Evolutionary conservation across 2,797 vertebrate genomes (phyloP).

Genomic region (Sarcoramphus papa): DNA sequence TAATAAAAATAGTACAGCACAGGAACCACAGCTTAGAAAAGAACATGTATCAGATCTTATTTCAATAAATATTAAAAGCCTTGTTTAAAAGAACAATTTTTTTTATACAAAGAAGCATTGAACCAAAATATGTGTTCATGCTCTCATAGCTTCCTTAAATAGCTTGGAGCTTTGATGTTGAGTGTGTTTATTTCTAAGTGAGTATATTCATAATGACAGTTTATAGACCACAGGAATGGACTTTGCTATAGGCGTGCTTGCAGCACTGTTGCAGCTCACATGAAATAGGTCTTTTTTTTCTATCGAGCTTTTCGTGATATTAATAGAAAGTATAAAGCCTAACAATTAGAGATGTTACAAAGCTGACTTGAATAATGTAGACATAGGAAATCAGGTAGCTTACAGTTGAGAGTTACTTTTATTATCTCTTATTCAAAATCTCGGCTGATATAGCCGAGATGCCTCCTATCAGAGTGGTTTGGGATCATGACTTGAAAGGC

Average conservation of each 20-base stretch:
- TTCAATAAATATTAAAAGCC: neutral
- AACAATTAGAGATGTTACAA: neutral
- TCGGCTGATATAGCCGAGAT: neutral
- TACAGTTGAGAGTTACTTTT: neutral
- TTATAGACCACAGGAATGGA: neutral
- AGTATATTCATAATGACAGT: neutral
- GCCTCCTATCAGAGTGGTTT: neutral
- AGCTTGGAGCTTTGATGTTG: neutral
- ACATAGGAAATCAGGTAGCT: neutral
- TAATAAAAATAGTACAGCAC: neutral
- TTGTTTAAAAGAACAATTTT: neutral
- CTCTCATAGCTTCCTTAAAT: neutral
- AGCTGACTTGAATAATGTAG: neutral
- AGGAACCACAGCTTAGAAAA: neutral
- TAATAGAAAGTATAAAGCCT: neutral
- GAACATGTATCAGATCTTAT: neutral
- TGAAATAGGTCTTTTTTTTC: neutral
- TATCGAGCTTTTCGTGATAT: neutral
- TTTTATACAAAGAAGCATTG: neutral
- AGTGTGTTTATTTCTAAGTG: neutral
- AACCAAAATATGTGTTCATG: neutral
- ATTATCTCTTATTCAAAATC: neutral
- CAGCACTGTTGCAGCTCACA: neutral
- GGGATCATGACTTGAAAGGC: neutral
- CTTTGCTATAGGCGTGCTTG: neutral